A percentile compares a stretch with the other conserved stretches of the same genome.
Evolutionary conservation across 2,888 invertebrate genomes (phyloP).

Genomic region (Seira ritae): DNA sequence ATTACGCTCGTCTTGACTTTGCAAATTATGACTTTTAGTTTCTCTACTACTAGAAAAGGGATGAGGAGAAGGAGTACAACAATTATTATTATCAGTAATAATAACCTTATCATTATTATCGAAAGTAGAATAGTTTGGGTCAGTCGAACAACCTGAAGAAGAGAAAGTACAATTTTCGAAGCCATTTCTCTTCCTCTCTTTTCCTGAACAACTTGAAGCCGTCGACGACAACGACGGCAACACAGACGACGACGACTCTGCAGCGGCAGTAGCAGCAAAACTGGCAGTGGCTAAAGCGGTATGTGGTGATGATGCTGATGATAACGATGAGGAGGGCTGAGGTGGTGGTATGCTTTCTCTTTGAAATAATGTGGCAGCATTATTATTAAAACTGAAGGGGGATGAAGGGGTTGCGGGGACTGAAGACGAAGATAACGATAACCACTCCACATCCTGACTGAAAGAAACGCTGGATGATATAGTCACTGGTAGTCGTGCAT

Average conservation of each 20-base stretch:
- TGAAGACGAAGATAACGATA: slow-evolving; percentile 46
- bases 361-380: slow-evolving; percentile 44
- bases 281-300: slow-evolving; percentile 46
- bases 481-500: neutral
- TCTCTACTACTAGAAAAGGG: slow-evolving; percentile 25
- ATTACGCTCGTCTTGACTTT: slow-evolving; percentile 56
- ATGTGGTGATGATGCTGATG: slow-evolving; percentile 39
- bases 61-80: slow-evolving; percentile 53
- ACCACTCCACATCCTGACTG: slow-evolving; percentile 35
- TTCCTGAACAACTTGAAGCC: slow-evolving; percentile 40
- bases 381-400: slow-evolving; percentile 30
- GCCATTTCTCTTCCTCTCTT: slow-evolving; percentile 59
- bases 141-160: slow-evolving; percentile 65
- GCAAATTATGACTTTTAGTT: slow-evolving; percentile 46
- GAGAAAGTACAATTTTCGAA: slow-evolving; percentile 56
- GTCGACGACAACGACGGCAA: neutral
- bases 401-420: slow-evolving; percentile 31
- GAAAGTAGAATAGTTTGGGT: slow-evolving; percentile 65
- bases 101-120: slow-evolving; percentile 51
- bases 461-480: slow-evolving; percentile 37
- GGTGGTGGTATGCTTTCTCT: slow-evolving; percentile 26
- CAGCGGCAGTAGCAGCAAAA: slow-evolving; percentile 32
- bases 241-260: slow-evolving; percentile 24
- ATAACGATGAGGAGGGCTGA: neutral
- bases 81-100: slow-evolving; percentile 43